phyloP scores from a whole-genome alignment of 2,797 vertebrate genomes.

The Pitangus sulphuratus region DNA sequence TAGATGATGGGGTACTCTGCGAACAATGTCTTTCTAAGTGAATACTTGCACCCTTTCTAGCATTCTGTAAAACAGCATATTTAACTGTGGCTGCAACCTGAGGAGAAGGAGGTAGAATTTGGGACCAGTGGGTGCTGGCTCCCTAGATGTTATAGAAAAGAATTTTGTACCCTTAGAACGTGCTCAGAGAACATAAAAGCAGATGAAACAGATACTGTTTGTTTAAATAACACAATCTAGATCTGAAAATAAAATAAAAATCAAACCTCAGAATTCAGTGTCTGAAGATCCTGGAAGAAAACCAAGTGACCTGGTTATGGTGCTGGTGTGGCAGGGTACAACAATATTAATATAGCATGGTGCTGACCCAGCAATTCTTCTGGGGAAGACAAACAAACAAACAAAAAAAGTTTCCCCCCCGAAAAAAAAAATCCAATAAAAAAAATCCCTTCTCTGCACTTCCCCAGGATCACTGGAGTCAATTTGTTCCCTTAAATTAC shows the following conservation, averaged over 20 bases:
- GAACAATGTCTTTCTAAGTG: background rate
- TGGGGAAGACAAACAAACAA: background rate
- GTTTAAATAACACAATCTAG: background rate
- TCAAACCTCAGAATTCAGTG: background rate
- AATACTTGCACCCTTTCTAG: background rate
- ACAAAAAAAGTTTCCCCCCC: background rate
- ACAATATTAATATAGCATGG: background rate
- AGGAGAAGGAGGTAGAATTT: background rate
- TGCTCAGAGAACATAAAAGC: background rate
- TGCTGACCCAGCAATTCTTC: background rate
- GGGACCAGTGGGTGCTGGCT: background rate
- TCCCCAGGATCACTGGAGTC: background rate
- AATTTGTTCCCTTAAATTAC: background rate
- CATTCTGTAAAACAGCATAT: background rate
- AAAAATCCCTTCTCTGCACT: background rate
- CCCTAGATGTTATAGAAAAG: background rate
- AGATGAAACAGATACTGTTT: background rate
- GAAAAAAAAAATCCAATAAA: background rate
- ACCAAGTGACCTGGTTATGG: background rate
- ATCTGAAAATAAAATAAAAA: background rate
- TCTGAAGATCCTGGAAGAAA: background rate
- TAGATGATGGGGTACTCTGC: background rate
- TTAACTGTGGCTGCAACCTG: background rate
- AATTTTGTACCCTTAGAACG: rapidly evolving
- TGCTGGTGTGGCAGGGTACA: background rate